Percentiles rank a stretch among this genome's conserved stretches.
Evolutionary conservation across 2,888 invertebrate species (phyloP).

Genomic region (Melolontha melolontha): DNA sequence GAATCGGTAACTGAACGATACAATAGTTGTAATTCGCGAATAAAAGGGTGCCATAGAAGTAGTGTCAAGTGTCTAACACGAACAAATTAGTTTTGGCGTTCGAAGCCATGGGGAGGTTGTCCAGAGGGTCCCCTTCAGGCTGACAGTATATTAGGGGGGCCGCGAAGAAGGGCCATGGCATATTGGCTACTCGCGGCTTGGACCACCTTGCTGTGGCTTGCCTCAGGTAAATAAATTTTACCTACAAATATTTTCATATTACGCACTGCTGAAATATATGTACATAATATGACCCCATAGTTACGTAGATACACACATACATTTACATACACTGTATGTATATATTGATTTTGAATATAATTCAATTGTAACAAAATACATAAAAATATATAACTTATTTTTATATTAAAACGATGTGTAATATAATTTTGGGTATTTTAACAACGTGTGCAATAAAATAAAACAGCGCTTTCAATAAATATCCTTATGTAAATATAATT

Average conservation of each 20-base stretch:
- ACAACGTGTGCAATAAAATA: too few species aligned
- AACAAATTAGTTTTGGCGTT: slow-evolving; percentile 27
- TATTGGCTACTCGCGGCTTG: slow-evolving; percentile 63
- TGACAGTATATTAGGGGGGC: slow-evolving; percentile 66
- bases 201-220: slow-evolving; percentile 65
- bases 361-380: slow-evolving; percentile 51
- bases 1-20: slow-evolving; percentile 12
- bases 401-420: too few species aligned
- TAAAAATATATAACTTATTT: slow-evolving; percentile 26
- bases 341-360: slow-evolving; percentile 52
- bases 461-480: too few species aligned
- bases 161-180: slow-evolving; percentile 62
- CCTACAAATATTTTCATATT: slow-evolving; percentile 12
- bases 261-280: slow-evolving; percentile 8
- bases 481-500: too few species aligned
- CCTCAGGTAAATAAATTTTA: slow-evolving; percentile 58
- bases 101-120: slow-evolving; percentile 60
- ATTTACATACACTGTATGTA: slow-evolving; percentile 26
- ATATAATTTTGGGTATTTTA: too few species aligned
- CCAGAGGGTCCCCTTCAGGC: slow-evolving; percentile 72
- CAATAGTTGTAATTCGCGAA: slow-evolving; percentile 16
- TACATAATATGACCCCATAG: slow-evolving; percentile 31
- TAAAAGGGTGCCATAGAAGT: slow-evolving; percentile 34
- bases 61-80: slow-evolving; percentile 39
- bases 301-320: slow-evolving; percentile 32